These are phyloP conservation scores for Chirona hameri DNA, from an alignment of 2,888 invertebrate genomes.

Conservation along the genomic window DNA sequence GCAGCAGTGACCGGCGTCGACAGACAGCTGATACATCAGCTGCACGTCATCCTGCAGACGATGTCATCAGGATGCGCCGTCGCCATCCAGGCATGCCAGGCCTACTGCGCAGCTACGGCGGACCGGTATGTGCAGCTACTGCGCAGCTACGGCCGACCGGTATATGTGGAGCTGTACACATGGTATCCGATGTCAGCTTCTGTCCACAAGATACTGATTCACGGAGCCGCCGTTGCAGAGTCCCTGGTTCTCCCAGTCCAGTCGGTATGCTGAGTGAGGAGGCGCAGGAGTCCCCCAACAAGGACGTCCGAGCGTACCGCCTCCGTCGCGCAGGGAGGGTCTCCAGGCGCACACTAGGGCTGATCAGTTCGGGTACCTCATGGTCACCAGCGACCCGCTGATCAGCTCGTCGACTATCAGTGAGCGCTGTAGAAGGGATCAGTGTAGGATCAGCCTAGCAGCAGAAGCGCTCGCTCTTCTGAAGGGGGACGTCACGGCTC, in stretches of 20 bases:
- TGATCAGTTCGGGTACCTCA: too few relatives aligned
- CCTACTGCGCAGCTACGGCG: too few relatives aligned
- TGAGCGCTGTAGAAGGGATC: too few relatives aligned
- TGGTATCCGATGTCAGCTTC: background rate
- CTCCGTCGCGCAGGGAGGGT: background rate
- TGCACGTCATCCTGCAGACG: background rate
- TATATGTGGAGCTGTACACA: background rate
- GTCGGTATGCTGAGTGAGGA: background rate
- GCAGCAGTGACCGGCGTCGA: background rate
- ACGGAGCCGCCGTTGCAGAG: background rate
- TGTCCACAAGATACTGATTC: background rate
- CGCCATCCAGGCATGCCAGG: background rate
- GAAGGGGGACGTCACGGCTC: too few relatives aligned
- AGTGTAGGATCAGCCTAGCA: too few relatives aligned
- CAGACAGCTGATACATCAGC: background rate
- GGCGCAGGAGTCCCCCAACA: background rate
- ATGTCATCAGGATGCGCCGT: background rate
- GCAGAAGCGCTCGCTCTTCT: too few relatives aligned
- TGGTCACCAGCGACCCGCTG: too few relatives aligned
- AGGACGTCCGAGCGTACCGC: background rate
- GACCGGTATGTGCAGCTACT: too few relatives aligned
- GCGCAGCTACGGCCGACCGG: too few relatives aligned
- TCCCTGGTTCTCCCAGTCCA: background rate
- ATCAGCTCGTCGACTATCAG: too few relatives aligned
- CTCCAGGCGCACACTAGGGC: background rate